Conservation (phyloP, 1,140 invertebrate species). For the Anadara kagoshimensis region DNA sequence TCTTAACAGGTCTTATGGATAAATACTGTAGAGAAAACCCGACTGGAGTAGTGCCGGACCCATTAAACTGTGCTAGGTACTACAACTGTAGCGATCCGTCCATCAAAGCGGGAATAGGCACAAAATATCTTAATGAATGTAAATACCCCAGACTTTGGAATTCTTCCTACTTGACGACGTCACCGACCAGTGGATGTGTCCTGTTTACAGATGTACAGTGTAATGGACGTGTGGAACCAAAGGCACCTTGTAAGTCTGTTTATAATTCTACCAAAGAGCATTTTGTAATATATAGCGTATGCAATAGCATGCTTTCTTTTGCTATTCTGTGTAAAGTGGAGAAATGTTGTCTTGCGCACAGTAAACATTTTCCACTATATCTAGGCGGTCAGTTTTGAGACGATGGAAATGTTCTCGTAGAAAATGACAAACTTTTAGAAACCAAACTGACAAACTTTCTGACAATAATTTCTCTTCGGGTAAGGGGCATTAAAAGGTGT, state of each 20-base stretch:
- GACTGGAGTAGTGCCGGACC: constrained; percentile 43
- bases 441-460: too few relatives aligned
- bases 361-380: too few relatives aligned
- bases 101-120: constrained; percentile 27
- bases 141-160: constrained; percentile 55
- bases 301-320: too few relatives aligned
- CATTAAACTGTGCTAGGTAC: constrained; percentile 55
- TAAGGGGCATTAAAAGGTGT: too few relatives aligned
- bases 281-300: too few relatives aligned
- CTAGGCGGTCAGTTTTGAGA: too few relatives aligned
- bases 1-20: constrained; percentile 34
- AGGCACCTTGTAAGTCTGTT: constrained; percentile 49
- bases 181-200: constrained; percentile 27
- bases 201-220: constrained; percentile 49
- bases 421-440: too few relatives aligned
- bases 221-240: constrained; percentile 34
- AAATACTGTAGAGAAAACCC: constrained; percentile 48
- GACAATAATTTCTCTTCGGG: too few relatives aligned
- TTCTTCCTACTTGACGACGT: constrained; percentile 11
- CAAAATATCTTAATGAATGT: constrained; percentile 53
- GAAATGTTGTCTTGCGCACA: too few relatives aligned
- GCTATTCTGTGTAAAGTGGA: not conserved
- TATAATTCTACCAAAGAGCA: not conserved
- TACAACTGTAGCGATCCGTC: constrained; percentile 56
- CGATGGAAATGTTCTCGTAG: too few relatives aligned